phyloP scores from a whole-genome alignment of 1,140 invertebrate species.

The Atopsyche davidsoni region DNA sequence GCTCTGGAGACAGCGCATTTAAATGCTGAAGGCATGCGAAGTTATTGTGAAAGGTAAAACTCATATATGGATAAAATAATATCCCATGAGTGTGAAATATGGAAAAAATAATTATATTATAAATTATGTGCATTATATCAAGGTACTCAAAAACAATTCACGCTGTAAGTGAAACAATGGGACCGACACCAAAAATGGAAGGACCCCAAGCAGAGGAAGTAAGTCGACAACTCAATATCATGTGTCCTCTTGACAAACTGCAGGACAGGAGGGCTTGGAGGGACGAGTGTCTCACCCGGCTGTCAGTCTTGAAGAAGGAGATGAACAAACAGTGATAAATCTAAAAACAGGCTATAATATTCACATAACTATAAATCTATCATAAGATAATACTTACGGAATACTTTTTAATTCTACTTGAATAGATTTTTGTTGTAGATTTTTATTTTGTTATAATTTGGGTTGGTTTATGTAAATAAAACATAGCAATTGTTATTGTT shows the following conservation, averaged over 20 bases:
- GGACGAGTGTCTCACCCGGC: slow-evolving; percentile 73
- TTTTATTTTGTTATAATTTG: background rate
- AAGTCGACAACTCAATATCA: slow-evolving; percentile 62
- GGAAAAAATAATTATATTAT: background rate
- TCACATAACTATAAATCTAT: background rate
- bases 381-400: background rate
- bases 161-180: slow-evolving; percentile 69
- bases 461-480: too few species aligned
- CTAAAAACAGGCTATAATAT: background rate
- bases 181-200: slow-evolving; percentile 66
- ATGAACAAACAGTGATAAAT: slow-evolving; percentile 33
- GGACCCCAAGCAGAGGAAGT: slow-evolving; percentile 56
- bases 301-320: slow-evolving; percentile 77
- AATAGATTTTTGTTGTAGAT: background rate
- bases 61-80: background rate
- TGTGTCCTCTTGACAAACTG: slow-evolving; percentile 70
- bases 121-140: background rate
- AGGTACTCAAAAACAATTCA: slow-evolving; percentile 76
- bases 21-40: slow-evolving; percentile 81
- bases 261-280: slow-evolving; percentile 73
- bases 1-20: slow-evolving; percentile 90
- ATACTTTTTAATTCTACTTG: background rate
- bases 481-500: too few species aligned
- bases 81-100: background rate
- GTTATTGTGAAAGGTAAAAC: slow-evolving; percentile 43